Conservation (phyloP, 1,140 invertebrate genomes). For the Gryon sp. region DNA sequence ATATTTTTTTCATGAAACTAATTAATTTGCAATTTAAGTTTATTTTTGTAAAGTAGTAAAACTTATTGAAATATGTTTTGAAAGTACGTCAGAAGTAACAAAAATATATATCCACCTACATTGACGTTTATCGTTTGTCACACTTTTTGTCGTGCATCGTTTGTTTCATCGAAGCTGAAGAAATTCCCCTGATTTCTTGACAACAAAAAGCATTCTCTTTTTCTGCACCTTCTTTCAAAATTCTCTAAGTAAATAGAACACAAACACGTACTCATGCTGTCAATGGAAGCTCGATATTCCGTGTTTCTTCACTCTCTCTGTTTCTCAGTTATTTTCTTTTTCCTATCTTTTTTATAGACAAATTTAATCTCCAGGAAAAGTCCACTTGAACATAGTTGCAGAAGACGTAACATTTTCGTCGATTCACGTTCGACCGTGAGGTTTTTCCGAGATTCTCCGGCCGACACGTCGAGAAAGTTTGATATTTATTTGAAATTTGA, state of each 20-base stretch:
- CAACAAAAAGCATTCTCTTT: constrained; percentile 10
- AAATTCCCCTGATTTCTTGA: constrained; percentile 17
- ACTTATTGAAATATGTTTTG: too few relatives aligned
- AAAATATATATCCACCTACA: too few relatives aligned
- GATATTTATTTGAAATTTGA: not conserved
- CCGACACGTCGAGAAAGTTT: not conserved
- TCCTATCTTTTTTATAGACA: not conserved
- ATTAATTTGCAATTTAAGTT: too few relatives aligned
- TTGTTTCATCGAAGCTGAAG: constrained; percentile 1
- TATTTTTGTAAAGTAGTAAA: too few relatives aligned
- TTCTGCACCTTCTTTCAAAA: not conserved
- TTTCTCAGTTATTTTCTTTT: not conserved
- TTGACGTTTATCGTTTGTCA: not conserved
- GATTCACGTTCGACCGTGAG: not conserved
- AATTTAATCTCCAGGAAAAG: constrained; percentile 6
- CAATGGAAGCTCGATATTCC: not conserved
- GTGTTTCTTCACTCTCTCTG: too few relatives aligned
- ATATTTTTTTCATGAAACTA: too few relatives aligned
- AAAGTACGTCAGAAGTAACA: too few relatives aligned
- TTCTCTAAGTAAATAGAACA: not conserved
- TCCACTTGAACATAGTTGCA: too few relatives aligned
- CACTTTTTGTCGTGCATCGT: constrained; percentile 9
- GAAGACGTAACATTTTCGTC: not conserved
- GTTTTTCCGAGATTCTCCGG: not conserved
- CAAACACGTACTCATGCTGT: not conserved